Conservation (phyloP, 2,797 vertebrate genomes). For the Aldrovandia affinis region DNA sequence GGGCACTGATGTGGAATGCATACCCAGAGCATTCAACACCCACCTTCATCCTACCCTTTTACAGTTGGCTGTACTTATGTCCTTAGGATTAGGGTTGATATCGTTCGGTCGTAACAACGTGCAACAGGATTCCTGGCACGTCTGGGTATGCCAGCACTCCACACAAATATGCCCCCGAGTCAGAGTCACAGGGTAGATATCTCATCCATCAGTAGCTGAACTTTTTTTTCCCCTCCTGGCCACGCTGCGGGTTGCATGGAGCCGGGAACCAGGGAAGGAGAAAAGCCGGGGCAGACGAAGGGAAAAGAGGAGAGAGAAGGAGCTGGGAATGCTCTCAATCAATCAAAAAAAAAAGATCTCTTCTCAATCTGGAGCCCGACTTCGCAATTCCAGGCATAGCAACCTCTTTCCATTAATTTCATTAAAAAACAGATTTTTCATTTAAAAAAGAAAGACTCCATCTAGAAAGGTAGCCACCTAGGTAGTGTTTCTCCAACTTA, state of each 20-base stretch:
- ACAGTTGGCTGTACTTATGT: too few relatives aligned
- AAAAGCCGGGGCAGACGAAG: conserved; percentile 42
- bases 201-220: conserved; percentile 35
- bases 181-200: conserved; percentile 54
- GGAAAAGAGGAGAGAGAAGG: conserved; percentile 48
- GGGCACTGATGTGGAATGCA: too few relatives aligned
- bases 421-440: conserved; percentile 62
- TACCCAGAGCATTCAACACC: background rate
- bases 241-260: conserved; percentile 25
- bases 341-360: conserved; percentile 54
- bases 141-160: background rate
- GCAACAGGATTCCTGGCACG: background rate
- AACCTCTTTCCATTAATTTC: conserved; percentile 61
- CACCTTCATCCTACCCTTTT: too few relatives aligned
- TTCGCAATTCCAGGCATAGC: conserved; percentile 64
- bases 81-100: too few relatives aligned
- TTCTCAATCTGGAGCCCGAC: conserved; percentile 66
- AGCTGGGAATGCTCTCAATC: conserved; percentile 17
- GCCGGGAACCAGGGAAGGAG: conserved; percentile 28
- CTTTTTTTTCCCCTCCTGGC: conserved; percentile 27
- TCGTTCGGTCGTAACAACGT: too few relatives aligned
- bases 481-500: conserved; percentile 52
- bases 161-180: conserved; percentile 26
- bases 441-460: conserved; percentile 63
- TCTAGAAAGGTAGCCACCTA: conserved; percentile 55